phyloP scores from a whole-genome alignment of 2,888 invertebrate genomes.

The Volucella inflata region DNA sequence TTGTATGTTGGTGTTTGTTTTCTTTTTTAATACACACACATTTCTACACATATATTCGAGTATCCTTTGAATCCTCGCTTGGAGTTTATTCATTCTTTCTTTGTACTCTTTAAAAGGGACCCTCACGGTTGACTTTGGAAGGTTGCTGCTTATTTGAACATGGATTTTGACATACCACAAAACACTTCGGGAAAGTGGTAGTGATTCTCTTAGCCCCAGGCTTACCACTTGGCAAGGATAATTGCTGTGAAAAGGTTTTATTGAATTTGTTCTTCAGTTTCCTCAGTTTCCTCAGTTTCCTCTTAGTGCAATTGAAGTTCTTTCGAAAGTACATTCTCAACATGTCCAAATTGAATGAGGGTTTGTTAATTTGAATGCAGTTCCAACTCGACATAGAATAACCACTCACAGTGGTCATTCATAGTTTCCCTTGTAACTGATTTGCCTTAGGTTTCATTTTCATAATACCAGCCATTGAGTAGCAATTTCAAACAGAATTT shows the following conservation, averaged over 20 bases:
- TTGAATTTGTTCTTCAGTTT: slow-evolving; percentile 25
- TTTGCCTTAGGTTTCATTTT: slow-evolving; percentile 11
- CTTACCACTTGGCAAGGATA: slow-evolving; percentile 19
- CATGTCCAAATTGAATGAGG: too few species aligned
- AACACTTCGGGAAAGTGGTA: slow-evolving; percentile 2
- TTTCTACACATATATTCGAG: not conserved
- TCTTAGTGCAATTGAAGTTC: not conserved
- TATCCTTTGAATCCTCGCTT: slow-evolving; percentile 10
- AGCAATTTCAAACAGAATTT: slow-evolving; percentile 17
- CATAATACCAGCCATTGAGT: not conserved
- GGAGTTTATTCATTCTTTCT: slow-evolving; percentile 11
- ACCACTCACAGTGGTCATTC: not conserved
- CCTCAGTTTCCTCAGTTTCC: not conserved
- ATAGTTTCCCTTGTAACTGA: not conserved
- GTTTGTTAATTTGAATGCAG: too few species aligned
- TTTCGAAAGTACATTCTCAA: too few species aligned
- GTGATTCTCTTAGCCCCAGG: not conserved
- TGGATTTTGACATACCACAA: slow-evolving; percentile 29
- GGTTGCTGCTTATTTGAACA: slow-evolving; percentile 42
- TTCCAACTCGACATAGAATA: not conserved
- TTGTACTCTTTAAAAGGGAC: slow-evolving; percentile 1
- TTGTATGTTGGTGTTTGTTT: too few species aligned
- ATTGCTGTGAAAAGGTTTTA: slow-evolving; percentile 26
- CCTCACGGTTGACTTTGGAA: slow-evolving; percentile 28
- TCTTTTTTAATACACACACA: too few species aligned